Percentiles rank a stretch among this genome's conserved stretches.
phyloP scores from a whole-genome alignment of 2,797 vertebrate species.

The Ctenosaura bakeri region DNA sequence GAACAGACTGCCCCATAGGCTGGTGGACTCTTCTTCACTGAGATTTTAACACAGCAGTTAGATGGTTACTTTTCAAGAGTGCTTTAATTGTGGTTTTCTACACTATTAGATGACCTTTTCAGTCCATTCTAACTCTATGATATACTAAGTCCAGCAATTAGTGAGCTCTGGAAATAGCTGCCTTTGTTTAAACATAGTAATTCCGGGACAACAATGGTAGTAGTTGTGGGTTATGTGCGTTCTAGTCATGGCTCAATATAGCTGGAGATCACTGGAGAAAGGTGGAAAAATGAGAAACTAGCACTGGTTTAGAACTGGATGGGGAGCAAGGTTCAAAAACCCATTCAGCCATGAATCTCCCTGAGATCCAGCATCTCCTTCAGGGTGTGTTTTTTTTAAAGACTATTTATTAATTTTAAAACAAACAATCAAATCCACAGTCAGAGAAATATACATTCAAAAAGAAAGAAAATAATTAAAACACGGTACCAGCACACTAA shows the following conservation, averaged over 20 bases:
- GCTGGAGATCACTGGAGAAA: background rate
- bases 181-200: background rate
- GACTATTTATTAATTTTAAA: no score
- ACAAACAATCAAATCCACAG: no score
- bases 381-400: background rate
- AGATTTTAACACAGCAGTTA: no score
- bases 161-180: background rate
- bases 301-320: background rate
- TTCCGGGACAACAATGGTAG: background rate
- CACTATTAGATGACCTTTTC: background rate
- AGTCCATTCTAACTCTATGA: background rate
- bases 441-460: no score
- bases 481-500: no score
- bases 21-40: no score
- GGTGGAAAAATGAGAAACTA: no score
- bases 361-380: background rate
- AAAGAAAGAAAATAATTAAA: no score
- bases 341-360: background rate
- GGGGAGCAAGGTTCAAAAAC: background rate
- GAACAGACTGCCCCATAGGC: no score
- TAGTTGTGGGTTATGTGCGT: no score
- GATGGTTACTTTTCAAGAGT: no score
- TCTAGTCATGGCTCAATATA: background rate
- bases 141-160: background rate
- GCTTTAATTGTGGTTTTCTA: no score